These are phyloP conservation scores for Zapus hudsonius DNA, from an alignment of 2,113 vertebrate species.

Conservation along the genomic window DNA sequence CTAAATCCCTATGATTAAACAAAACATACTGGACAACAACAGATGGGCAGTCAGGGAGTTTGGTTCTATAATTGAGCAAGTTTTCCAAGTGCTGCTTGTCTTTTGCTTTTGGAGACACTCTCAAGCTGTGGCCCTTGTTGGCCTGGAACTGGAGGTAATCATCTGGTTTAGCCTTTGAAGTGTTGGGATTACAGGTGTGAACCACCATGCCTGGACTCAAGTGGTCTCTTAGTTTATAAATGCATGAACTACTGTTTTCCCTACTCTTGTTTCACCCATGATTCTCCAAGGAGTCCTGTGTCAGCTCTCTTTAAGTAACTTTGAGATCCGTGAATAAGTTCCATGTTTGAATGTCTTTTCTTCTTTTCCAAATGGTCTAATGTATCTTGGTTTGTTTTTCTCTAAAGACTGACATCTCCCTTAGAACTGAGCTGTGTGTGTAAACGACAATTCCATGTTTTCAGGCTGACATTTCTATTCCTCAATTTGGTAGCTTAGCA, in stretches of 20 bases:
- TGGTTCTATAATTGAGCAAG: background rate
- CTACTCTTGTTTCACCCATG: background rate
- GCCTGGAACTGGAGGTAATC: background rate
- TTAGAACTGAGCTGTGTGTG: conserved; percentile 5
- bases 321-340: conserved; percentile 54
- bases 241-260: conserved; percentile 20
- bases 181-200: background rate
- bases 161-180: background rate
- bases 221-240: conserved; percentile 20
- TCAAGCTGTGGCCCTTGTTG: background rate
- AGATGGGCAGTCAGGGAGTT: background rate
- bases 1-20: background rate
- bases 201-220: background rate
- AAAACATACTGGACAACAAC: background rate
- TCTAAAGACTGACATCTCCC: background rate
- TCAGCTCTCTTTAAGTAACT: conserved; percentile 37
- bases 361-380: conserved; percentile 64
- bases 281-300: background rate
- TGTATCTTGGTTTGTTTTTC: background rate
- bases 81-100: background rate
- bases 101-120: background rate
- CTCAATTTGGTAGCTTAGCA: background rate
- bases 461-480: conserved; percentile 48
- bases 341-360: conserved; percentile 50
- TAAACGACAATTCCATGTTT: conserved; percentile 22